phyloP scores from a whole-genome alignment of 2,888 invertebrate genomes.

The Cancer borealis region DNA sequence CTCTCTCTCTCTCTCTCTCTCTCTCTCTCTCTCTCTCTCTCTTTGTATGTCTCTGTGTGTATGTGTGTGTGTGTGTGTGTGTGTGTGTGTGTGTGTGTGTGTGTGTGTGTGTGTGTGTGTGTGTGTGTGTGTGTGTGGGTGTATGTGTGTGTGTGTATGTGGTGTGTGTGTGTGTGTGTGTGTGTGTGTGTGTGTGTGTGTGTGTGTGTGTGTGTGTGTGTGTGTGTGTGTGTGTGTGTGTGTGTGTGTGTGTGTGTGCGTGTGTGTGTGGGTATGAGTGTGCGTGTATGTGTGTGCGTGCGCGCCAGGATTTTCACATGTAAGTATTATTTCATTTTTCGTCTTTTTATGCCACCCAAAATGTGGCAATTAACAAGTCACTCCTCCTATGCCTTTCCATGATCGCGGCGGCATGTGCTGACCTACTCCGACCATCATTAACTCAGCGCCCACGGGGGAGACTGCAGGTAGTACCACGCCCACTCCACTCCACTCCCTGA shows the following conservation, averaged over 20 bases:
- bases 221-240: conserved; percentile 2
- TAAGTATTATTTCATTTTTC: not conserved
- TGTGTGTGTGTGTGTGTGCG: conserved; percentile 4
- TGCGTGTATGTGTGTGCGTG: conserved; percentile 4
- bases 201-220: not conserved
- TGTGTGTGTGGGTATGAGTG: conserved; percentile 12
- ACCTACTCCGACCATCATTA: not conserved
- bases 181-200: too few relatives aligned
- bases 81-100: too few relatives aligned
- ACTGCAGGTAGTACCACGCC: conserved; percentile 2
- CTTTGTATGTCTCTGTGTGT: not conserved
- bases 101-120: too few relatives aligned
- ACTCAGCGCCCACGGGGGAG: not conserved
- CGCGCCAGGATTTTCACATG: not conserved
- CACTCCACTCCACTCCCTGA: not conserved
- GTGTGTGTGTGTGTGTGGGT: too few relatives aligned
- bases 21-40: not conserved
- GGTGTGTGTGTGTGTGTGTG: too few relatives aligned
- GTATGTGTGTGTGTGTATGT: too few relatives aligned
- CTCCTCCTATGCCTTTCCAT: not conserved
- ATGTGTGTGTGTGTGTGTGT: too few relatives aligned
- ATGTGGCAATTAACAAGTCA: not conserved
- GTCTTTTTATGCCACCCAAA: not conserved
- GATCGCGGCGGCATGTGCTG: not conserved
- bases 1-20: conserved; percentile 36